phyloP scores from a whole-genome alignment of 2,888 invertebrate species.

The Tetragonisca angustula region DNA sequence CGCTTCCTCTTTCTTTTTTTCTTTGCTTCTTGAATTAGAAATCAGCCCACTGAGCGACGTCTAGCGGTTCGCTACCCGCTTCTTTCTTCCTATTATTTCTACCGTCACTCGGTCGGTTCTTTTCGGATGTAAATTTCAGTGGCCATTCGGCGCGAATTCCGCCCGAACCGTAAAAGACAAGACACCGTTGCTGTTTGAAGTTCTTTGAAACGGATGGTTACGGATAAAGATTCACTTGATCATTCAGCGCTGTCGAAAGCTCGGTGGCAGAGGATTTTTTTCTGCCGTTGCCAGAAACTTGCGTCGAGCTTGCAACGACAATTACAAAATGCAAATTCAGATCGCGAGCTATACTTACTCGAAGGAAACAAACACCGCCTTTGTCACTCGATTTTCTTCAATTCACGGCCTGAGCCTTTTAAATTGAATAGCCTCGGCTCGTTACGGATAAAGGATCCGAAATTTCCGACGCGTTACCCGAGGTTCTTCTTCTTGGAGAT shows the following conservation, averaged over 20 bases:
- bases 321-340: no score
- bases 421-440: neutral
- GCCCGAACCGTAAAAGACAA: no score
- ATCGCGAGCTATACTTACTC: no score
- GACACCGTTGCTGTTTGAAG: no score
- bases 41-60: constrained; percentile 40
- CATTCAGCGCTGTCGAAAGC: no score
- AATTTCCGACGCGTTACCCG: constrained; percentile 1
- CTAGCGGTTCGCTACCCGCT: neutral
- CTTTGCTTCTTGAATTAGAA: constrained; percentile 49
- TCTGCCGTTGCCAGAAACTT: no score
- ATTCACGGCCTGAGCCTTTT: neutral
- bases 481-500: neutral
- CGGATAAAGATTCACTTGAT: no score
- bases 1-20: constrained; percentile 20
- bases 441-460: neutral
- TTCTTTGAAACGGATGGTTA: neutral
- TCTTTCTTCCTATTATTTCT: neutral
- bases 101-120: neutral
- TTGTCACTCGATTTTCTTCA: no score
- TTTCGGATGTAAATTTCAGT: neutral
- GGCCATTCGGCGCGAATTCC: neutral
- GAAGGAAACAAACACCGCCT: no score
- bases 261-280: neutral
- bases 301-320: no score